Evolutionary conservation across 64 coral and sea anemone genomes (phyloP), one percentile per base, ranked within the genome.

Genomic region (Stylophora pistillata): DNA sequence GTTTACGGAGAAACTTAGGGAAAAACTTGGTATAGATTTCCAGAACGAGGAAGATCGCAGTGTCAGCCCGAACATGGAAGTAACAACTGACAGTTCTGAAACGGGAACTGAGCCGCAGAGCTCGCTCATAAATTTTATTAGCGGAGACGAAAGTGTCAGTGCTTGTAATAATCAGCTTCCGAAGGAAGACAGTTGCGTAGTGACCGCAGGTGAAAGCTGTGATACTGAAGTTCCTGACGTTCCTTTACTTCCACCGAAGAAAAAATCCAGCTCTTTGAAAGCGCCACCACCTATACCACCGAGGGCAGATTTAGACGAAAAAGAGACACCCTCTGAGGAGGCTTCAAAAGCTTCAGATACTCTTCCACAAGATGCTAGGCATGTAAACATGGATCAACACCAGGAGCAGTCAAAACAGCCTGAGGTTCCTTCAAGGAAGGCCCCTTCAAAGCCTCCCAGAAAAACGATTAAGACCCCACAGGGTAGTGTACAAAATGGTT

Each of bases 211-310:
- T 30, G 29, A 18, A 53, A 12, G 76, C 33, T 15, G 14, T 53
- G 62, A 20, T 32, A 30, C 28, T 29, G 18, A 23, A 23, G 69
- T 25, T 23, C 61, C 13, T 9, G 9, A 55, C 13, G 4, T 3
- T 54, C 84, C 77, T n/a, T 20, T 64, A 20, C 56, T 81, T 14
- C 47, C 74, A 18, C 77, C 85, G 5, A 78, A 55, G 9, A 82
- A 69, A 56, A 55, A 78, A 53, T 10, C 56, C 56, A 32, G 13
- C 21, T 62, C 62, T 20, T 37, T 84, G 20, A 71, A 89, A 81
- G 56, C 55, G 17, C 86, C 78, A 57, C 91, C 91, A 17, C 91
- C 91, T 33, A 83, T 93, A 73, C 91, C 91, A 10, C 91, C 91
- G 56, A 88, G 86, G 37, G n/a, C 74, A 58, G 91, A 93, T 75